Evolutionary conservation across 2,113 vertebrate genomes (phyloP).

Genomic region (Apteryx owenii): DNA sequence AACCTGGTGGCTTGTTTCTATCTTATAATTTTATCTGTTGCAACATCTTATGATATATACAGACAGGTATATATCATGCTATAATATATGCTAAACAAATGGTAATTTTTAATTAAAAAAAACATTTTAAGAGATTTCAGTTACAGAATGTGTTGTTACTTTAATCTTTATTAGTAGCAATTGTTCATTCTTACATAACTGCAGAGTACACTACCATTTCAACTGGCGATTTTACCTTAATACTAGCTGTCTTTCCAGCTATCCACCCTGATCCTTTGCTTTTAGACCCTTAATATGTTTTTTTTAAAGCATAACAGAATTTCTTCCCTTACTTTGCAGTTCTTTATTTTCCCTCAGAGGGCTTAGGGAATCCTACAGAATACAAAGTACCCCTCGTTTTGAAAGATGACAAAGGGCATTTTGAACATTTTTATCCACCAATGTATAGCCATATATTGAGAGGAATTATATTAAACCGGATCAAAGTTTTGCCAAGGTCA

Average conservation of each 20-base stretch:
- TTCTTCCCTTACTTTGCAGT: not conserved
- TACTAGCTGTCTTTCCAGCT: not conserved
- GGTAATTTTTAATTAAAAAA: not conserved
- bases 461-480: not conserved
- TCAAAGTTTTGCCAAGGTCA: not conserved
- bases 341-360: not conserved
- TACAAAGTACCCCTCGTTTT: not conserved
- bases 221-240: not conserved
- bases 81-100: not conserved
- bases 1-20: not conserved
- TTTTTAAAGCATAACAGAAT: not conserved
- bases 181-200: not conserved
- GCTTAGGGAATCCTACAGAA: not conserved
- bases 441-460: rapidly evolving
- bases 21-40: not conserved
- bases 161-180: not conserved
- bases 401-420: not conserved
- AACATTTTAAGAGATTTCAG: not conserved
- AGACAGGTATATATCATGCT: not conserved
- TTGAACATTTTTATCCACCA: not conserved
- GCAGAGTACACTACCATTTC: not conserved
- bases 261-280: not conserved
- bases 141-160: not conserved
- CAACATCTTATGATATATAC: not conserved
- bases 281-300: rapidly evolving